Evolutionary conservation across 2,113 vertebrate genomes (phyloP), one percentile per base, ranked within the genome.

Genomic region (Columbina picui): DNA sequence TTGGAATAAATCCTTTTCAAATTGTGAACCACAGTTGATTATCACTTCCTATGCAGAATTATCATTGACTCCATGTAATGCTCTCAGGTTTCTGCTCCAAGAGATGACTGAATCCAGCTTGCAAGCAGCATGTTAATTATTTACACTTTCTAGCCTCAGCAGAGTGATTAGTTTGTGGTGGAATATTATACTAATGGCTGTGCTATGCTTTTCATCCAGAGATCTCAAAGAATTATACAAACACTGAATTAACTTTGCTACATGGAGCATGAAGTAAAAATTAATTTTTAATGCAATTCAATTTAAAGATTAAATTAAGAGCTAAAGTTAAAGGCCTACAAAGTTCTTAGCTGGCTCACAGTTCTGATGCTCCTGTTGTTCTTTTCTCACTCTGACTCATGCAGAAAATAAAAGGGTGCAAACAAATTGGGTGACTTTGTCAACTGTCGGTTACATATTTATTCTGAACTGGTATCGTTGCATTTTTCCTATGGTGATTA

Each of bases 281-380:
- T 93, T 84, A 94, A 84, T 90, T 93, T 94, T 91, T 96, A 90
- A 94, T 96, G 38, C 17, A 69, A 26, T 76, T 61, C 55, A 63
- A 55, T 91, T 67, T 93, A 67, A 93, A 85, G 41, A 77, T 83
- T 83, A 77, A 81, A 55, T 89, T 84, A 88, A 94, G 56, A 80
- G 34, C 32, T 90, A n/a, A 84, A 81, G 38, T 45, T 57, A 49
- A 94, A 75, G 23, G 6, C 36, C 32, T 85, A 2, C 32, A 16
- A 30, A 83, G 26, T 67, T 81, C 10, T 68, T 80, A 63, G 14
- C 6, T 74, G 55, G 10, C 63, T 88, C 2, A 1, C 7, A 12
- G 15, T 65, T 73, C 71, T 3, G 1, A 7, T 75, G 34, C 12
- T 87, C 10, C 34, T 86, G 55, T 18, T 84, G 10, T 59, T 50